Conservation (phyloP, 2,113 vertebrate genomes). For the Thryonomys swinderianus region DNA sequence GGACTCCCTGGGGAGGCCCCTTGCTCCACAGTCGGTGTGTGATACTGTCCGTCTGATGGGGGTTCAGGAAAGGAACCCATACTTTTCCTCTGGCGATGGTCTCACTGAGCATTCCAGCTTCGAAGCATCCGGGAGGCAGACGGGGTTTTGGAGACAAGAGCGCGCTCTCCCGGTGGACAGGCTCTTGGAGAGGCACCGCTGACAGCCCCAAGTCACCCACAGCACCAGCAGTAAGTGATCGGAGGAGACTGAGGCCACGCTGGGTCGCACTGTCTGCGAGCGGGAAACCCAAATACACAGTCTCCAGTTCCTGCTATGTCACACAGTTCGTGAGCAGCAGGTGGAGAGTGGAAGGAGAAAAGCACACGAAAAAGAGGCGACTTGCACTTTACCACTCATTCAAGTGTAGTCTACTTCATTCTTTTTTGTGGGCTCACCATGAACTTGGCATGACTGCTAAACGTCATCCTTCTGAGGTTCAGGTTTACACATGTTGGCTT, state of each 20-base stretch:
- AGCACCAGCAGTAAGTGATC: background rate
- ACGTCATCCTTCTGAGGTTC: background rate
- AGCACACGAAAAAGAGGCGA: background rate
- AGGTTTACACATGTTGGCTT: background rate
- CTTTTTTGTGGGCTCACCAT: background rate
- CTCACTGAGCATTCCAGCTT: background rate
- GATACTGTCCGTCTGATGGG: background rate
- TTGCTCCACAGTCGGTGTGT: background rate
- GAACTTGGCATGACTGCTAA: background rate
- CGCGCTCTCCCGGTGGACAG: background rate
- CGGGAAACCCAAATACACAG: background rate
- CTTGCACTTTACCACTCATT: background rate
- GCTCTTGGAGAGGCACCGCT: background rate
- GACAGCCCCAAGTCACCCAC: background rate
- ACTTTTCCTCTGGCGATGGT: rapidly evolving
- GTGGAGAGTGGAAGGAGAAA: background rate
- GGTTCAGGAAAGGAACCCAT: background rate
- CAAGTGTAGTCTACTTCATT: background rate
- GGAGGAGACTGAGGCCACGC: background rate
- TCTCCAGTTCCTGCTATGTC: background rate
- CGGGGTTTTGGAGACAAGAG: background rate
- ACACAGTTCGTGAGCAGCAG: background rate
- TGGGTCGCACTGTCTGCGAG: background rate
- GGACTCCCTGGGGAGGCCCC: background rate
- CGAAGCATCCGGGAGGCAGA: background rate